Conservation (phyloP, 2,113 vertebrate species). For the Chamaea fasciata region DNA sequence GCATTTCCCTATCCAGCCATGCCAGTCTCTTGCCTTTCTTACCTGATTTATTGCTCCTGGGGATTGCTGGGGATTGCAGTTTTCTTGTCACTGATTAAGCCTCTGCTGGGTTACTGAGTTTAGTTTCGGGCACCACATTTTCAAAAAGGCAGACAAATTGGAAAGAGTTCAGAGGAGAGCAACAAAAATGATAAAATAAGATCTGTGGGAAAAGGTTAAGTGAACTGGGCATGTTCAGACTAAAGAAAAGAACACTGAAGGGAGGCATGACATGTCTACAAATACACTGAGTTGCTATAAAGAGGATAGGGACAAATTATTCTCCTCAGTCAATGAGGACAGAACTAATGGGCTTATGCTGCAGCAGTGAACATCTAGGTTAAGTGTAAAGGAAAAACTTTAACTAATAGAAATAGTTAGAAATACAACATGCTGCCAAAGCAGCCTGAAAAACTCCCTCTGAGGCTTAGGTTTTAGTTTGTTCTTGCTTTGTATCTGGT, state of each 20-base stretch:
- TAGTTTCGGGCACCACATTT: neutral
- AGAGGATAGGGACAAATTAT: conserved; percentile 10
- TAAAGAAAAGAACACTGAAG: conserved; percentile 35
- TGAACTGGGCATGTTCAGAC: conserved; percentile 12
- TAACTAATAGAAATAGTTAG: neutral
- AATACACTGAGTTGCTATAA: neutral
- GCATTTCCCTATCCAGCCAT: neutral
- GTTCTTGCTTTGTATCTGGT: neutral
- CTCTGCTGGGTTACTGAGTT: neutral
- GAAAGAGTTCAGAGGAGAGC: neutral
- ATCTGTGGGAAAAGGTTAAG: conserved; percentile 25
- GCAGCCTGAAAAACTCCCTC: neutral
- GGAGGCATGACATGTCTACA: conserved; percentile 12
- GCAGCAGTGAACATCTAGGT: conserved; percentile 5
- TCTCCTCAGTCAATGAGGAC: conserved; percentile 29
- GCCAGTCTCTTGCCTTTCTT: neutral
- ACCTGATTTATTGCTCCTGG: neutral
- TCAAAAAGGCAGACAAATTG: conserved; percentile 20
- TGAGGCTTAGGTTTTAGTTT: neutral
- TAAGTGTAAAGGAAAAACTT: conserved; percentile 32
- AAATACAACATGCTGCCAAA: neutral
- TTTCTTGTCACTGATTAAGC: neutral
- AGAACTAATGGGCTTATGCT: conserved; percentile 20
- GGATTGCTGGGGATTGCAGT: neutral
- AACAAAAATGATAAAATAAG: conserved; percentile 23